phyloP scores from a whole-genome alignment of 2,797 vertebrate genomes.

The Hybognathus amarus region DNA sequence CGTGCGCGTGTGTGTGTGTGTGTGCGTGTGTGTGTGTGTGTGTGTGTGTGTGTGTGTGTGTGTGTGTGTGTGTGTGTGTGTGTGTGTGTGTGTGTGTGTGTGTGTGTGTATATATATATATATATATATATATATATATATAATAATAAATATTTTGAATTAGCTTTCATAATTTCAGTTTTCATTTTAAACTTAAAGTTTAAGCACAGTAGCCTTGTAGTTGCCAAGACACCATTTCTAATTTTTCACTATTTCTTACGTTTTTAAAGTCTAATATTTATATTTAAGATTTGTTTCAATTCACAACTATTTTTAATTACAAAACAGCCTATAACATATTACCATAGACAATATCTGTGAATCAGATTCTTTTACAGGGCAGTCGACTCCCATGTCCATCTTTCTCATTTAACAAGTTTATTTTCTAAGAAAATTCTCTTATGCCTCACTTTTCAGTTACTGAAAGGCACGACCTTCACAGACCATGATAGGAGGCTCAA shows the following conservation, averaged over 20 bases:
- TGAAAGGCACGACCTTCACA: conserved; percentile 50
- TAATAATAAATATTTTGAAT: not conserved
- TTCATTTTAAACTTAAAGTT: not conserved
- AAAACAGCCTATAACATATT: not conserved
- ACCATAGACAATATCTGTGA: not conserved
- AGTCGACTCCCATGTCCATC: not conserved
- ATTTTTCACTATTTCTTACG: not conserved
- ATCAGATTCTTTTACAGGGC: not conserved
- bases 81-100: too few relatives aligned
- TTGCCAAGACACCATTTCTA: not conserved
- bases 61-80: too few relatives aligned
- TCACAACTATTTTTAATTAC: not conserved
- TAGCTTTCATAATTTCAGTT: not conserved
- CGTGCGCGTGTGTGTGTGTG: too few relatives aligned
- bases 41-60: too few relatives aligned
- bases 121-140: too few relatives aligned
- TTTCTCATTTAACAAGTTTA: not conserved
- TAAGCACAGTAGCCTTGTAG: too few relatives aligned
- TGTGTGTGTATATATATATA: too few relatives aligned
- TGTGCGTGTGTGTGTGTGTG: too few relatives aligned
- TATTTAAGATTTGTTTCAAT: not conserved
- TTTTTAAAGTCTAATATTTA: not conserved
- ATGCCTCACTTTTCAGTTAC: conserved; percentile 19
- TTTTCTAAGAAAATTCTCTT: conserved; percentile 1
- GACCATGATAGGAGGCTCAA: conserved; percentile 43